Percentiles rank a stretch among this genome's conserved stretches.
These are phyloP conservation scores for Garrulus glandarius DNA, from an alignment of 2,797 vertebrate genomes.

Conservation along the genomic window DNA sequence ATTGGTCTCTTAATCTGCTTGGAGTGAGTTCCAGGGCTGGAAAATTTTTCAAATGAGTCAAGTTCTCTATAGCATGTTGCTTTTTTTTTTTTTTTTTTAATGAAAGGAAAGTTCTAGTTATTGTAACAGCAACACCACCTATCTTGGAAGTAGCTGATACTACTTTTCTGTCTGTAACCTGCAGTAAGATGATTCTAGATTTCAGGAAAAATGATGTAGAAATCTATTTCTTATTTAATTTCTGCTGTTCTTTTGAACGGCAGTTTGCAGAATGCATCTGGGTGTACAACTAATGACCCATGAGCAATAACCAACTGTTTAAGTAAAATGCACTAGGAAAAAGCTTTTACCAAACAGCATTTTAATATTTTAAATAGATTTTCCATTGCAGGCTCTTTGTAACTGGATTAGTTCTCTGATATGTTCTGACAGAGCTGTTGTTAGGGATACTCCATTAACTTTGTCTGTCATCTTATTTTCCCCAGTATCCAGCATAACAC, in stretches of 20 bases:
- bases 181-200: conserved; percentile 42
- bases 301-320: conserved; percentile 98
- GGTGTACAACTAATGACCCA: conserved; percentile 95
- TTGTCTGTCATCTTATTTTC: conserved; percentile 98
- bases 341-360: conserved; percentile 94
- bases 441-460: conserved; percentile 99
- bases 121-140: conserved; percentile 31
- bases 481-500: conserved; percentile 85
- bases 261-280: conserved; percentile 84
- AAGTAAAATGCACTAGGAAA: conserved; percentile 90
- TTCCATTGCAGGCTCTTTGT: conserved; percentile 87
- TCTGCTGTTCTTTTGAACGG: conserved; percentile 82
- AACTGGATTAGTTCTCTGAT: conserved; percentile 98
- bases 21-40: background rate
- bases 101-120: conserved; percentile 71
- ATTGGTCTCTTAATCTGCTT: background rate
- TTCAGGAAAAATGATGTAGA: conserved; percentile 71
- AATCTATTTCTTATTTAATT: conserved; percentile 89
- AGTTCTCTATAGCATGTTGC: conserved; percentile 53
- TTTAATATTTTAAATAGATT: conserved; percentile 99
- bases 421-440: conserved; percentile 94
- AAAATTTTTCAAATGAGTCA: conserved; percentile 33
- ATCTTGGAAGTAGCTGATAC: conserved; percentile 40
- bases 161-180: conserved; percentile 43
- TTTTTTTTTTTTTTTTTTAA: conserved; percentile 68